phyloP scores from a whole-genome alignment of 2,797 vertebrate species.

The Enteromius viviparus region DNA sequence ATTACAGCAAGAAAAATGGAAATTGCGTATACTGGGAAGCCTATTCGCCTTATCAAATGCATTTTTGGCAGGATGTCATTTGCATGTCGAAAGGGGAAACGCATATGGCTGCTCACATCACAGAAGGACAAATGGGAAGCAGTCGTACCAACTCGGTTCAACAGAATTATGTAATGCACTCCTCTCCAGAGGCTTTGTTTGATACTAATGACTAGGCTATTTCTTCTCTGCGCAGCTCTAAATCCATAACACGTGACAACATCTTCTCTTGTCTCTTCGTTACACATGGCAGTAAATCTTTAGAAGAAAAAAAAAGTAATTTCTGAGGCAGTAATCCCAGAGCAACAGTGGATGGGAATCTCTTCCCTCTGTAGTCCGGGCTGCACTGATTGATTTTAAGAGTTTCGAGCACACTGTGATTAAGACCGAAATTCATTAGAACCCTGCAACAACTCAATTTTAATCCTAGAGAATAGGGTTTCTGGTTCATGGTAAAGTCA shows the following conservation, averaged over 20 bases:
- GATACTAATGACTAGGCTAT: background rate
- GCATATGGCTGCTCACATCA: background rate
- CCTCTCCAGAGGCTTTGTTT: background rate
- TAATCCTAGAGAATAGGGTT: constrained; percentile 16
- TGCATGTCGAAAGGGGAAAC: background rate
- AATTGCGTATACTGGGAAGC: background rate
- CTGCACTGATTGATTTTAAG: constrained; percentile 27
- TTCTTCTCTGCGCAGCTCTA: constrained; percentile 1
- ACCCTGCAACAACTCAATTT: background rate
- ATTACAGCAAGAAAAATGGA: background rate
- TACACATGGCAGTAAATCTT: constrained; percentile 60
- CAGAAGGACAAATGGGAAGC: constrained; percentile 3
- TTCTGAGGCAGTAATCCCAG: constrained; percentile 60
- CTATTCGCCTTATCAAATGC: background rate
- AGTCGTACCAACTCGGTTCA: background rate
- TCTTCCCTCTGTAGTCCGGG: constrained; percentile 50
- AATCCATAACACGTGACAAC: constrained; percentile 19
- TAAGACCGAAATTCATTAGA: constrained; percentile 42
- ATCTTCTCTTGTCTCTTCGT: constrained; percentile 17
- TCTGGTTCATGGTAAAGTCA: background rate
- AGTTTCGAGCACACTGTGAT: constrained; percentile 25
- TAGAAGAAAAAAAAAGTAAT: constrained; percentile 64
- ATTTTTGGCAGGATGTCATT: background rate
- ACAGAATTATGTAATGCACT: background rate
- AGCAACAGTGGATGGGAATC: constrained; percentile 52